These are phyloP conservation scores for Clarias batrachus DNA, from an alignment of 2,113 vertebrate genomes.

Conservation along the genomic window DNA sequence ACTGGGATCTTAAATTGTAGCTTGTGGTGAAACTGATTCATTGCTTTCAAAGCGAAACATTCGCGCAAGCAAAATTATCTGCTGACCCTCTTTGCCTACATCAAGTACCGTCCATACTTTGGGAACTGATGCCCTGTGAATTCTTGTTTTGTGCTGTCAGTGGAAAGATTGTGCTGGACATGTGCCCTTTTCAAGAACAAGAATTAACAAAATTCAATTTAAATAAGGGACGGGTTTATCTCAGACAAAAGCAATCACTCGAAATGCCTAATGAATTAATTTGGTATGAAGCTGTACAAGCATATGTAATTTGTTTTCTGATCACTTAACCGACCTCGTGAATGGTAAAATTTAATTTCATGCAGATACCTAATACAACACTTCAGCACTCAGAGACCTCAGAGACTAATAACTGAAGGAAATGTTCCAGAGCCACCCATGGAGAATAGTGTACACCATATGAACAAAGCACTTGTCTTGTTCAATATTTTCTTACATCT, in stretches of 20 bases:
- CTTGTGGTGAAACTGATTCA: constrained; percentile 9
- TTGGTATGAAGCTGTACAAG: background rate
- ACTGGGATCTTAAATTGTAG: constrained; percentile 8
- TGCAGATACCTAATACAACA: background rate
- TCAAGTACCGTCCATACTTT: background rate
- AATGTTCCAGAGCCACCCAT: constrained; percentile 1
- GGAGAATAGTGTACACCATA: background rate
- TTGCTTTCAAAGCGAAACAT: background rate
- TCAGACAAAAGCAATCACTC: constrained; percentile 2
- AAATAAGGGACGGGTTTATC: background rate
- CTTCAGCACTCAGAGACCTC: background rate
- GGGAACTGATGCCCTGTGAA: background rate
- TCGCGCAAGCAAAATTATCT: background rate
- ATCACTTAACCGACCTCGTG: background rate
- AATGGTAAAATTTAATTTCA: background rate
- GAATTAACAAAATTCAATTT: background rate
- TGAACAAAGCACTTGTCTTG: background rate
- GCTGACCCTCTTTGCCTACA: constrained; percentile 5
- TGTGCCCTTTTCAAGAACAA: background rate
- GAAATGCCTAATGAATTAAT: background rate
- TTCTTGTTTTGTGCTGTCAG: constrained; percentile 6
- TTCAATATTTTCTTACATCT: background rate
- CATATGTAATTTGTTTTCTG: background rate
- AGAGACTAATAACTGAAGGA: background rate
- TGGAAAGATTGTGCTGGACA: background rate